phyloP scores from a whole-genome alignment of 2,888 invertebrate genomes.

The Lamellibrachia satsuma region DNA sequence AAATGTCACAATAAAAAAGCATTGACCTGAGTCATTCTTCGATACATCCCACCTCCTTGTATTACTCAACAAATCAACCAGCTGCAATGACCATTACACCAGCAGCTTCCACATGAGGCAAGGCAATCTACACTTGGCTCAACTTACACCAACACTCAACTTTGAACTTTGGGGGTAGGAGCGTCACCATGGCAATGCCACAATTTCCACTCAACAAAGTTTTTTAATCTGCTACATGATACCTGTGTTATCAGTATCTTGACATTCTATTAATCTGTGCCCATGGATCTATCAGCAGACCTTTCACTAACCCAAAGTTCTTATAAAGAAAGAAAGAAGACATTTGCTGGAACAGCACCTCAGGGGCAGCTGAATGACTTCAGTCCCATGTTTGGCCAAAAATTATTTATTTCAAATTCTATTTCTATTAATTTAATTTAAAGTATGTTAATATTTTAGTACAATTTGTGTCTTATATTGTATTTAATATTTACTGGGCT shows the following conservation, averaged over 20 bases:
- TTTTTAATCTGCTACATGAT: background rate
- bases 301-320: background rate
- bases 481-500: too few species aligned
- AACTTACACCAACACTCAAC: background rate
- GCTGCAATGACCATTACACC: background rate
- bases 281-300: background rate
- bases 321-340: background rate
- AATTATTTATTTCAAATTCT: background rate
- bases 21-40: background rate
- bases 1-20: background rate
- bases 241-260: background rate
- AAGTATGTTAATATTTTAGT: too few species aligned
- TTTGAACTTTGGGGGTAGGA: background rate
- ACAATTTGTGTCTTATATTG: too few species aligned
- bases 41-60: background rate
- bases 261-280: background rate
- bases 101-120: too few species aligned
- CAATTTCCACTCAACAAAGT: background rate
- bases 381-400: background rate
- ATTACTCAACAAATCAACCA: background rate
- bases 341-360: background rate
- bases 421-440: too few species aligned
- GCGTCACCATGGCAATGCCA: background rate
- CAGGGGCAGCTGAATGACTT: too few species aligned
- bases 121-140: background rate